Evolutionary conservation across 2,113 vertebrate genomes (phyloP).

Genomic region (Myrmecophaga tridactyla): DNA sequence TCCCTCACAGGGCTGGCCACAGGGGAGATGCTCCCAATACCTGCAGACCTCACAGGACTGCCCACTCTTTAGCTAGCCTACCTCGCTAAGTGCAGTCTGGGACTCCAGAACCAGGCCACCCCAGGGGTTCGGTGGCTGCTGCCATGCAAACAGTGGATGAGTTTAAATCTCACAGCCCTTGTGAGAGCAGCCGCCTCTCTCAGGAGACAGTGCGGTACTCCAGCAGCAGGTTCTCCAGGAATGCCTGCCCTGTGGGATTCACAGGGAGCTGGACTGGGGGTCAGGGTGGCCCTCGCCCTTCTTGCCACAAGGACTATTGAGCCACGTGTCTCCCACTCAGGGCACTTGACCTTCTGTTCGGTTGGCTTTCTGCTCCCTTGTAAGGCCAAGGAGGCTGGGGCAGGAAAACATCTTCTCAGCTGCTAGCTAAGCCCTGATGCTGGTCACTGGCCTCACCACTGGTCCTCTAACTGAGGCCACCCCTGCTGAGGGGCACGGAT

Average conservation of each 20-base stretch:
- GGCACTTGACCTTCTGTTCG: background rate
- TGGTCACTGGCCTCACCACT: background rate
- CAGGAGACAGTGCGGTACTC: background rate
- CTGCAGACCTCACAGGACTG: too few relatives aligned
- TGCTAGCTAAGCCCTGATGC: background rate
- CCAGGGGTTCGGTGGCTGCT: fast-evolving
- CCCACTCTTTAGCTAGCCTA: background rate
- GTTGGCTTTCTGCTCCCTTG: background rate
- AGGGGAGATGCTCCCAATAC: background rate
- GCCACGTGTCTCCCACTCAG: background rate
- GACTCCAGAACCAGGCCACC: background rate
- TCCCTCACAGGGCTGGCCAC: background rate
- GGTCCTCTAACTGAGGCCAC: background rate
- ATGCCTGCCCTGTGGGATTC: too few relatives aligned
- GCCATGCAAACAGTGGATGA: fast-evolving
- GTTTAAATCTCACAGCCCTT: background rate
- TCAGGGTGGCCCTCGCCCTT: background rate
- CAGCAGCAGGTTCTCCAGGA: background rate
- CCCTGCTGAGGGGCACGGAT: fast-evolving
- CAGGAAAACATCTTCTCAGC: background rate
- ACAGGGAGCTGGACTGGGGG: background rate
- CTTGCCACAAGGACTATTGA: background rate
- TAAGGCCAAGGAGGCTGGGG: background rate
- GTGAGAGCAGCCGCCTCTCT: background rate
- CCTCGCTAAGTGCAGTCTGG: background rate